Evolutionary conservation across 2,797 vertebrate genomes (phyloP), one percentile per base, ranked within the genome.

Genomic region (Heliangelus exortis): DNA sequence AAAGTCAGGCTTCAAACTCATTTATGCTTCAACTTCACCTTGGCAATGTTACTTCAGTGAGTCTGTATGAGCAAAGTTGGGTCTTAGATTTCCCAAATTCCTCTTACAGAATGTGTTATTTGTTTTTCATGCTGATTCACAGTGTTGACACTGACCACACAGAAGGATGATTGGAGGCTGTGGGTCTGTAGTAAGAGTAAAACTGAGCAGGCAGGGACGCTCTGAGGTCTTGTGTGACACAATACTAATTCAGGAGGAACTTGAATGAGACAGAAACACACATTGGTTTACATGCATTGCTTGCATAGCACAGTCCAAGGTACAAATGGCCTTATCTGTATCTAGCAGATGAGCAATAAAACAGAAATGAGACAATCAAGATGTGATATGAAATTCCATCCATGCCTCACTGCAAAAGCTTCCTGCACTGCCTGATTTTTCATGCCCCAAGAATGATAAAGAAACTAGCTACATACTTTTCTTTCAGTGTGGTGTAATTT

Each of bases 381-480:
- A 66, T 78, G n/a, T 59, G 28, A 76, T 54, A n/a, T 0, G 16
- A 79, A 95, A 96, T 89, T 93, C 74, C n/a, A 57, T 84, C 73
- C 33, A 12, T 58, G 57, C 78, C 80, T 84, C 10, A 23, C 66
- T 74, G 41, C 48, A 74, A 59, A 93, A 57, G 9, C 41, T 92
- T 78, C 57, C 4, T 4, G 67, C 45, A 25, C 21, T 76, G 74
- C 74, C 39, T 57, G 50, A 61, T 87, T 90, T 93, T 93, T 85
- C 43, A 54, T 68, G 41, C 75, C 76, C 85, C 33, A 20, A 36
- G 25, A 74, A 28, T 29, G 54, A 77, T 63, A 57, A 62, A 34
- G 87, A 82, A 87, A 62, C 72, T 73, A 45, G 28, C 62, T 34
- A 28, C 63, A 53, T 66, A 47, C 33, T 89, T 91, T 53, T 83